Evolutionary conservation across 2,113 vertebrate species (phyloP).

Genomic region (Phalacrocorax aristotelis): DNA sequence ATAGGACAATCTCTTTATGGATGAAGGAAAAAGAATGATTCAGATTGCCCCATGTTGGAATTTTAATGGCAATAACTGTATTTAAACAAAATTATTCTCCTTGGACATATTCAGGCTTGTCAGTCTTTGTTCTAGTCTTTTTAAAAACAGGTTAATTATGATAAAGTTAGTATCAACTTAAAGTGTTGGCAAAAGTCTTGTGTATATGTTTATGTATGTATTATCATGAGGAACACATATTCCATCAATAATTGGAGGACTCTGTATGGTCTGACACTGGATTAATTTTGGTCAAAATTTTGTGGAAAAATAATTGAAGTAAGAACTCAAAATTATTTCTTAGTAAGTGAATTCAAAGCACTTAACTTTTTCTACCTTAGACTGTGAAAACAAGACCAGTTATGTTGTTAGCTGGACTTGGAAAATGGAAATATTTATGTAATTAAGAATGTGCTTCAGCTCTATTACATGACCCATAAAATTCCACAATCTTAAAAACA

Average conservation of each 20-base stretch:
- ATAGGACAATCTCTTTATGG: background rate
- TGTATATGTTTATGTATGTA: background rate
- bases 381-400: conserved; percentile 66
- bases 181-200: background rate
- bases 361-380: conserved; percentile 36
- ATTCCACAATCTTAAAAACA: conserved; percentile 68
- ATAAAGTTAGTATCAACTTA: background rate
- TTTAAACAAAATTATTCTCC: background rate
- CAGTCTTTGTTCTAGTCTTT: background rate
- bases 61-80: background rate
- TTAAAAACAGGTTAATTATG: background rate
- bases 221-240: background rate
- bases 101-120: background rate
- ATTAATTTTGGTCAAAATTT: background rate
- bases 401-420: conserved; percentile 71
- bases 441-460: conserved; percentile 75
- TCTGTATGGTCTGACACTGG: background rate
- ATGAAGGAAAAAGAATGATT: background rate
- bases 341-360: background rate
- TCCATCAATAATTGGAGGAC: background rate
- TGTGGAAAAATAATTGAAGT: background rate
- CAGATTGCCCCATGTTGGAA: background rate
- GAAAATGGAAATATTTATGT: conserved; percentile 77
- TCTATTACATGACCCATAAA: conserved; percentile 76
- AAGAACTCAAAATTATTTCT: background rate